Evolutionary conservation across 2,797 vertebrate genomes (phyloP).

Genomic region (Xenopus petersii): DNA sequence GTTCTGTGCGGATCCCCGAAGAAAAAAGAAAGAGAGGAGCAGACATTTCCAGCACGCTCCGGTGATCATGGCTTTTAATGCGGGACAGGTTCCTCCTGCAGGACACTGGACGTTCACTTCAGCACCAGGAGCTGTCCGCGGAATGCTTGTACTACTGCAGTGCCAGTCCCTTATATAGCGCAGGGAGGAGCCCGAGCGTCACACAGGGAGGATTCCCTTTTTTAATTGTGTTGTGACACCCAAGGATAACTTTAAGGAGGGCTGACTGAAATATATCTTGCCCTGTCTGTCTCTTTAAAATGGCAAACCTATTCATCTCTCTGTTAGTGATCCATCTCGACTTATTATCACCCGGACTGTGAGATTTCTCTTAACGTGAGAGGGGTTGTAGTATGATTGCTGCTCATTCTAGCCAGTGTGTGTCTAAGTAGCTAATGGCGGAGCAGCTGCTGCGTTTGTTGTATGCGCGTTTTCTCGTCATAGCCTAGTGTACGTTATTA

Average conservation of each 20-base stretch:
- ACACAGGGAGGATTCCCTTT: constrained; percentile 69
- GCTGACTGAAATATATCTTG: constrained; percentile 36
- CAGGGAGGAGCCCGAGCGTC: constrained; percentile 70
- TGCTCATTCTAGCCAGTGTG: no score
- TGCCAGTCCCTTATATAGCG: constrained; percentile 70
- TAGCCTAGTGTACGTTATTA: no score
- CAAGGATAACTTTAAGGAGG: constrained; percentile 58
- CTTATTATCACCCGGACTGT: no score
- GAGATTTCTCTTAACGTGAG: no score
- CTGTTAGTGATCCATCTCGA: no score
- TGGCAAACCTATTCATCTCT: no score
- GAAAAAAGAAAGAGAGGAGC: constrained; percentile 67
- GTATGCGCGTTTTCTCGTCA: no score
- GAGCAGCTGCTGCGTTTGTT: no score
- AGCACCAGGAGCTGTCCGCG: constrained; percentile 73
- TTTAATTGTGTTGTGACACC: constrained; percentile 59
- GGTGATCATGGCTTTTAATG: constrained; percentile 60
- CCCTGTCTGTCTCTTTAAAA: no score
- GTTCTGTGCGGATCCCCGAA: constrained; percentile 72
- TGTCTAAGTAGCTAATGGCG: no score
- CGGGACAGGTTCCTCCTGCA: constrained; percentile 7
- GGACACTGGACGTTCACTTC: constrained; percentile 44
- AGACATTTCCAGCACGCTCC: constrained; percentile 71
- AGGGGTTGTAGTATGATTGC: no score
- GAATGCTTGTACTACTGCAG: constrained; percentile 65